Conservation (phyloP, 92 coral and sea anemone species). For the Chrysogorgia sp. region DNA sequence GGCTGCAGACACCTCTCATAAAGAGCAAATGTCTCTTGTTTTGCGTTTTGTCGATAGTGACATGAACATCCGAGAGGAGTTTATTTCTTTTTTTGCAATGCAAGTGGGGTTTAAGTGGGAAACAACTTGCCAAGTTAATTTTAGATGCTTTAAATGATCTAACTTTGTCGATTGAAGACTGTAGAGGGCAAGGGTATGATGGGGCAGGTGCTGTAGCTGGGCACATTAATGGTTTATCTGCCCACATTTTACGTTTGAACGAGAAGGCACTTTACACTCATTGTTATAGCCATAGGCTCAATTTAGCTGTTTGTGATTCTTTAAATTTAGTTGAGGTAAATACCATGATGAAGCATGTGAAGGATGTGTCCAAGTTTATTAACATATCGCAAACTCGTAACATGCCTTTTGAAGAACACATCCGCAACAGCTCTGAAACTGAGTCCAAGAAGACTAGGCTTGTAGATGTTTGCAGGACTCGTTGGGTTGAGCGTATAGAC, state of each 20-base stretch:
- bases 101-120: conserved; percentile 19
- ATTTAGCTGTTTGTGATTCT: too few species aligned
- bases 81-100: conserved; percentile 12
- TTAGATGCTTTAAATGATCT: too few species aligned
- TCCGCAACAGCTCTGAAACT: not conserved
- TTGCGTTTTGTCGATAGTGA: conserved; percentile 4
- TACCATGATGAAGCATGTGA: too few species aligned
- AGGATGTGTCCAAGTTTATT: not conserved
- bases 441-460: not conserved
- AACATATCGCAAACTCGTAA: conserved; percentile 20
- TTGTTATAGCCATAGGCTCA: too few species aligned
- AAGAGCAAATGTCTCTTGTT: too few species aligned
- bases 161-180: conserved; percentile 3
- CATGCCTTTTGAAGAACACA: conserved; percentile 14
- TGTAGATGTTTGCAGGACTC: not conserved
- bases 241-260: too few species aligned
- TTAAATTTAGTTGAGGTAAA: too few species aligned
- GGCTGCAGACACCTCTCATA: too few species aligned
- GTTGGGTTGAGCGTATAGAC: not conserved
- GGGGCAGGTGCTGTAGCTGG: conserved; percentile 22
- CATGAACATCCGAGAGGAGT: conserved; percentile 18
- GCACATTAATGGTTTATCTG: too few species aligned
- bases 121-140: not conserved
- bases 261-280: too few species aligned
- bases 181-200: conserved; percentile 31